Conservation (phyloP, 1,140 invertebrate species). For the Cherax destructor region DNA sequence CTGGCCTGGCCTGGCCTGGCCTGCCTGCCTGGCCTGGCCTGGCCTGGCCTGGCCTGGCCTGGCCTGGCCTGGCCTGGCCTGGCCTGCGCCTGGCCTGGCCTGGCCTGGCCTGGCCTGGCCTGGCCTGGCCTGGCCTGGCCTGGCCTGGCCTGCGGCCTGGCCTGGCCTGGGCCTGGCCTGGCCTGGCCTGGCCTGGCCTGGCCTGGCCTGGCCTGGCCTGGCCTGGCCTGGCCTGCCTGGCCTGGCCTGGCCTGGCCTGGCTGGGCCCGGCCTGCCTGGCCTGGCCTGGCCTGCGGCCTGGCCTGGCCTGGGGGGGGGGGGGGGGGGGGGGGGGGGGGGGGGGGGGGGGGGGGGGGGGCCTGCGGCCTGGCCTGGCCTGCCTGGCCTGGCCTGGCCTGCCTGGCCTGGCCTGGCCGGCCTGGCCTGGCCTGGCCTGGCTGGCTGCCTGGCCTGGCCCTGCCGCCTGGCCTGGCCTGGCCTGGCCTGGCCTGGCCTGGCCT, state of each 20-base stretch:
- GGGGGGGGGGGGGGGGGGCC: no score
- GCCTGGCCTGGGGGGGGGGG: conserved; percentile 28
- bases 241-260: no score
- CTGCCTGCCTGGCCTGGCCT: no score
- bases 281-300: no score
- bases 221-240: conserved; percentile 29
- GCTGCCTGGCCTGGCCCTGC: conserved; percentile 55
- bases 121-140: conserved; percentile 58
- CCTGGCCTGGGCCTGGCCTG: conserved; percentile 72
- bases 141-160: no score
- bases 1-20: conserved; percentile 72
- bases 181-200: conserved; percentile 71
- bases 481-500: no score
- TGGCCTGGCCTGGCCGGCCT: no score
- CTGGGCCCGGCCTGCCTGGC: no score
- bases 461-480: conserved; percentile 61
- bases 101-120: conserved; percentile 44
- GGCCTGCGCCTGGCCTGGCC: conserved; percentile 69
- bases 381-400: no score
- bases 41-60: conserved; percentile 31
- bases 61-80: conserved; percentile 66
- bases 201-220: conserved; percentile 72
- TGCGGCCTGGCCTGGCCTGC: no score
- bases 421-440: no score
- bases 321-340: no score